Evolutionary conservation across 2,888 invertebrate genomes (phyloP), one percentile per base, ranked within the genome.

Genomic region (Vannuccia rotundouncinata): DNA sequence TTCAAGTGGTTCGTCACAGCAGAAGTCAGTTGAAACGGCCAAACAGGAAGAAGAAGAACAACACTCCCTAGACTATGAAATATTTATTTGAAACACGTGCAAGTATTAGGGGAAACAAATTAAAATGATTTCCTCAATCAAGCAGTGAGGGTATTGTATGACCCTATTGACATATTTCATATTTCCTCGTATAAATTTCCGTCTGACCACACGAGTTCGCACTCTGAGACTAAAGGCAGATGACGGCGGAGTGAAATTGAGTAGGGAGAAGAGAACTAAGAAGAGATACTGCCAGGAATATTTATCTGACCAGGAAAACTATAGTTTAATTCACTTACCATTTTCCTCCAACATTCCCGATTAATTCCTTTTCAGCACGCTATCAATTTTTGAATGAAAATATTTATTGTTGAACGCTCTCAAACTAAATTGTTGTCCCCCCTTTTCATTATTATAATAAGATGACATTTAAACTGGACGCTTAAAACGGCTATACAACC

Each of bases 51-150:
- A n/a, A n/a, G n/a, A n/a, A n/a, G 22, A 27, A 66, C 66, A 66
- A 66, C 66, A 66, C 66, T 66, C 22, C 25, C 25, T 27, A 22
- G 22, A 66, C 10, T 22, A 66, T 66, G 66, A 66, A 66, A 66
- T 66, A 66, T 66, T 66, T 66, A 66, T 66, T 66, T 66, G 66
- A 66, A 66, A 66, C 66, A 66, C 66, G 66, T 27, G 66, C 66
- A 22, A 66, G 66, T 66, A 66, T 66, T 66, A 66, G 66, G 22
- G 66, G 25, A 66, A 66, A 66, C 66, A 66, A 66, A 66, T 66
- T 66, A 66, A 66, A 66, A 66, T 66, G 17, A 66, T 66, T 66
- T 66, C 66, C 66, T 66, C 66, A 66, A 66, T 66, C 66, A 66
- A 27, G 22, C 66, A 13, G 66, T 22, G 22, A 66, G 22, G 25